phyloP scores from a whole-genome alignment of 2,113 vertebrate genomes.

The Motacilla tschutschensis region DNA sequence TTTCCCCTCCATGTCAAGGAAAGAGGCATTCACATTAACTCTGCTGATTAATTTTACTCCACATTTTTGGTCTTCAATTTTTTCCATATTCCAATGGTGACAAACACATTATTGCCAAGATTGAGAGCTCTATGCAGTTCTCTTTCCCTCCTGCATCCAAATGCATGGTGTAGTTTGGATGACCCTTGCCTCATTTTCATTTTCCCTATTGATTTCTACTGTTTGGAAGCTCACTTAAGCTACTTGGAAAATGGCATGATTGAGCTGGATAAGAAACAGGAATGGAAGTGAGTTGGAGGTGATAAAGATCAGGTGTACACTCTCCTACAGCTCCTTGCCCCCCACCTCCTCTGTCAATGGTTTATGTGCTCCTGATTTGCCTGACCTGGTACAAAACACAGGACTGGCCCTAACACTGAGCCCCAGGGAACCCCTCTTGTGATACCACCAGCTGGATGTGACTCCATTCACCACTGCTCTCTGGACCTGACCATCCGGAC shows the following conservation, averaged over 20 bases:
- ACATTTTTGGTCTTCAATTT: neutral
- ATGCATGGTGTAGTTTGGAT: neutral
- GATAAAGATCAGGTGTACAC: neutral
- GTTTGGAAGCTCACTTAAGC: neutral
- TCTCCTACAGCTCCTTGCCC: neutral
- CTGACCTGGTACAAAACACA: neutral
- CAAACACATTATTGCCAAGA: accelerated
- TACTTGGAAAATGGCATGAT: neutral
- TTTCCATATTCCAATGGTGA: neutral
- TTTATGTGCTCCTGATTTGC: neutral
- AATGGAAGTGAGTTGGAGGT: neutral
- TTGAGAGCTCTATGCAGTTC: neutral
- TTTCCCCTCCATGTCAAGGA: neutral
- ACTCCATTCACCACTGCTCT: neutral
- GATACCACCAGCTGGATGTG: neutral
- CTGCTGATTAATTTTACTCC: neutral
- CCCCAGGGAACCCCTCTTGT: neutral
- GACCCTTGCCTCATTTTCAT: neutral
- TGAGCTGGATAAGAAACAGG: neutral
- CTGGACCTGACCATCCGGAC: neutral
- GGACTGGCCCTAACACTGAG: neutral
- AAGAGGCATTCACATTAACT: neutral
- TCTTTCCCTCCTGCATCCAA: neutral
- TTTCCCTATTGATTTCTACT: neutral
- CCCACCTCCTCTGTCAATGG: neutral